phyloP scores from a whole-genome alignment of 2,113 vertebrate species.

The Heliornis fulica region DNA sequence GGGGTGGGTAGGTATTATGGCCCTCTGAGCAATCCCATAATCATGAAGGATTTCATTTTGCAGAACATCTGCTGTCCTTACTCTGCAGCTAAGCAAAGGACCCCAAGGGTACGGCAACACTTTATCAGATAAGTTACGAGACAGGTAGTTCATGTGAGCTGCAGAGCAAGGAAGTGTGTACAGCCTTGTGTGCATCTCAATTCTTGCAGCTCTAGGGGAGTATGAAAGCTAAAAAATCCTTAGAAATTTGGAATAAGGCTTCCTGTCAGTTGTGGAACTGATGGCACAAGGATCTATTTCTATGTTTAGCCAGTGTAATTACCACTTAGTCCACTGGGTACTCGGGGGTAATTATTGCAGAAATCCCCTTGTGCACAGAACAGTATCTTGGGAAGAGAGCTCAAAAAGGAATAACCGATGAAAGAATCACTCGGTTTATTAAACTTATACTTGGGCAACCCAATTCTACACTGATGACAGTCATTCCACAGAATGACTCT shows the following conservation, averaged over 20 bases:
- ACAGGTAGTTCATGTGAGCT: background rate
- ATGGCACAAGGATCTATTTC: background rate
- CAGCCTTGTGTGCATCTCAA: background rate
- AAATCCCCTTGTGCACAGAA: background rate
- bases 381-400: background rate
- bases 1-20: background rate
- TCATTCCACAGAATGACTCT: background rate
- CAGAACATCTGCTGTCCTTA: background rate
- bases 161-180: background rate
- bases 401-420: background rate
- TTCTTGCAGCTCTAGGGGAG: background rate
- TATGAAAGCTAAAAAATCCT: background rate
- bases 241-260: background rate
- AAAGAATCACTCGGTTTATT: background rate
- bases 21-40: background rate
- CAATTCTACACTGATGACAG: background rate
- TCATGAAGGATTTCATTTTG: background rate
- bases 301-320: conserved; percentile 39
- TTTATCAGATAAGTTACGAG: background rate
- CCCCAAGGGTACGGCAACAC: background rate
- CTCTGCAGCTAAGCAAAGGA: background rate
- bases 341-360: conserved; percentile 39
- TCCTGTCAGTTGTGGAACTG: background rate
- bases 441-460: background rate
- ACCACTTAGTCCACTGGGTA: conserved; percentile 6